These are phyloP conservation scores for Aphrocallistes beatrix DNA, from an alignment of 37 sponge, comb jelly and placozoan genomes.

Conservation along the genomic window DNA sequence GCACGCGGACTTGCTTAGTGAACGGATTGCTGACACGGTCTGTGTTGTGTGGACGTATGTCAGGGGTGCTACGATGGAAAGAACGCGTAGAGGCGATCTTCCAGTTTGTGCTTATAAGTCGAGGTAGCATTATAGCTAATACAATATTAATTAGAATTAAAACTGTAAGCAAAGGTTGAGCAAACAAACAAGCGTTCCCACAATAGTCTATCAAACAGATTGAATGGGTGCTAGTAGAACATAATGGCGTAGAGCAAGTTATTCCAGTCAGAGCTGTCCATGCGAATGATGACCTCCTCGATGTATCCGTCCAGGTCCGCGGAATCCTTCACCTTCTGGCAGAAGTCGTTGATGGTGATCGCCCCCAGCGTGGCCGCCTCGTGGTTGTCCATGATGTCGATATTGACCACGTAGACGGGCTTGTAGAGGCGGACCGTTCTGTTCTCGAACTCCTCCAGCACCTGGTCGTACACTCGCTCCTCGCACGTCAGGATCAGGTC, in stretches of 20 bases:
- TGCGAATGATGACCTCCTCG: slow-evolving; percentile 10
- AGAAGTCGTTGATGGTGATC: slow-evolving; percentile 68
- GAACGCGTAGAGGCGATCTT: too few relatives aligned
- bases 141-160: too few relatives aligned
- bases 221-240: too few relatives aligned
- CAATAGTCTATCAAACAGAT: too few relatives aligned
- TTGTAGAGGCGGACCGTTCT: slow-evolving; percentile 25
- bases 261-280: background rate
- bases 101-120: too few relatives aligned
- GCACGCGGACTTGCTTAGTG: background rate
- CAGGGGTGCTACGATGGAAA: too few relatives aligned
- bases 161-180: too few relatives aligned
- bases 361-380: slow-evolving; percentile 95
- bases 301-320: slow-evolving; percentile 13
- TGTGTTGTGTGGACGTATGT: background rate
- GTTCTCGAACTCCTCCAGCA: slow-evolving; percentile 62
- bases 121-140: too few relatives aligned
- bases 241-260: background rate
- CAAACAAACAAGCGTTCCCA: too few relatives aligned
- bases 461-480: slow-evolving; percentile 88
- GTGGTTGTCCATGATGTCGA: slow-evolving; percentile 93
- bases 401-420: slow-evolving; percentile 79
- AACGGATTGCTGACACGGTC: background rate
- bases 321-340: slow-evolving; percentile 56
- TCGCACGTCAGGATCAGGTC: slow-evolving; percentile 83